phyloP scores from a whole-genome alignment of 2,888 invertebrate species.

The Lasioglossum morio region DNA sequence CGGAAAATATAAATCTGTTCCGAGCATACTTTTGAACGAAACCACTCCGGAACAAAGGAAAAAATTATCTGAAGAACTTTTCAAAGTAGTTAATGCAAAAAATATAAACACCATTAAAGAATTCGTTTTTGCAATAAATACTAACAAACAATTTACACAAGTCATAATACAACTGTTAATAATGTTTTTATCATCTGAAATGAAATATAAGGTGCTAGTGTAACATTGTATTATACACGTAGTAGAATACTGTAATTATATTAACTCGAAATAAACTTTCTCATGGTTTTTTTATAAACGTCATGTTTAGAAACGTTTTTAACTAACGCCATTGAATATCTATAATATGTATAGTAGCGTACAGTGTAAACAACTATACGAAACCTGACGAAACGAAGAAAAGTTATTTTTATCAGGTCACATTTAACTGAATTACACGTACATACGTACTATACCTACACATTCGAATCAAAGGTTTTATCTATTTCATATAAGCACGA shows the following conservation, averaged over 20 bases:
- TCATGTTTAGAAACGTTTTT: not conserved
- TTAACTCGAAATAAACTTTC: not conserved
- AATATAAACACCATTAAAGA: not conserved
- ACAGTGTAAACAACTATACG: not conserved
- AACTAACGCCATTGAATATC: no score
- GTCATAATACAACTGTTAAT: not conserved
- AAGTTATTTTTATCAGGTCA: no score
- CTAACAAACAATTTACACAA: not conserved
- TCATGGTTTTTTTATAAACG: not conserved
- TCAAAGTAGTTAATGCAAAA: not conserved
- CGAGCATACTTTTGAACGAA: not conserved
- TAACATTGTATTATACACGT: not conserved
- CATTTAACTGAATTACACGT: no score
- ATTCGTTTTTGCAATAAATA: not conserved
- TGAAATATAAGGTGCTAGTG: not conserved
- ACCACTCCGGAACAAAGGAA: not conserved
- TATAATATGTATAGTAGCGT: no score
- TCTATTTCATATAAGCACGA: not conserved
- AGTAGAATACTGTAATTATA: not conserved
- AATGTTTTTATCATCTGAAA: not conserved
- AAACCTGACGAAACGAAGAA: no score
- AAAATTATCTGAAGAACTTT: not conserved
- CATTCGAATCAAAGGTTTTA: not conserved
- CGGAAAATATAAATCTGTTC: not conserved
- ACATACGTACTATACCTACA: not conserved